Percentiles rank a stretch among this genome's conserved stretches.
Conservation (phyloP, 2,113 vertebrate genomes). For the Myrmecophaga tridactyla region DNA sequence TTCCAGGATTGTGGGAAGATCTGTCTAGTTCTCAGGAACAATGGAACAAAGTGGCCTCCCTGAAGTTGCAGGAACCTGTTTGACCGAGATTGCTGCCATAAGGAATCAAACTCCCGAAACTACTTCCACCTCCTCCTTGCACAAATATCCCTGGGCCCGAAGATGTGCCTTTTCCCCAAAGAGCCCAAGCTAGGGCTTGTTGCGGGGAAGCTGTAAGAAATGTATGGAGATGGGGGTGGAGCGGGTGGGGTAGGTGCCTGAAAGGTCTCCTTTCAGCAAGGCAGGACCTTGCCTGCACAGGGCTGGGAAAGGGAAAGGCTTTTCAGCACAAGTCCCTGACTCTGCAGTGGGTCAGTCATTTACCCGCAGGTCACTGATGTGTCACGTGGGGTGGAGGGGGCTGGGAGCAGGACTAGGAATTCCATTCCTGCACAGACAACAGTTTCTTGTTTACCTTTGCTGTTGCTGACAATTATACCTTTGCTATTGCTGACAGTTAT, state of each 20-base stretch:
- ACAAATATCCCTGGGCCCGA: slow-evolving; percentile 68
- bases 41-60: slow-evolving; percentile 72
- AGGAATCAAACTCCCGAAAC: slow-evolving; percentile 70
- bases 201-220: neutral
- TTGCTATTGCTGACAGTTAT: neutral
- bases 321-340: neutral
- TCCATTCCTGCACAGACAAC: neutral
- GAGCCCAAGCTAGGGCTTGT: slow-evolving; percentile 65
- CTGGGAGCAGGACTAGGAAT: neutral
- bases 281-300: neutral
- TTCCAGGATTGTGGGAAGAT: slow-evolving; percentile 29
- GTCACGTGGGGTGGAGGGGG: neutral
- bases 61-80: slow-evolving; percentile 74
- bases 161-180: slow-evolving; percentile 4
- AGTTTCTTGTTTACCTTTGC: neutral
- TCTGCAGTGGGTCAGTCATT: neutral
- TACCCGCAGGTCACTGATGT: neutral
- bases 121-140: slow-evolving; percentile 67
- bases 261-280: neutral
- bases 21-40: slow-evolving; percentile 64
- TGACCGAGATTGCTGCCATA: slow-evolving; percentile 63
- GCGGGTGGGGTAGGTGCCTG: neutral
- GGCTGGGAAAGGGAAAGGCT: neutral
- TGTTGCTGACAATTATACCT: neutral
- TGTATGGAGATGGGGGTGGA: too few relatives aligned